Conservation (phyloP, 2,888 invertebrate genomes). For the Craniophora ligustri region DNA sequence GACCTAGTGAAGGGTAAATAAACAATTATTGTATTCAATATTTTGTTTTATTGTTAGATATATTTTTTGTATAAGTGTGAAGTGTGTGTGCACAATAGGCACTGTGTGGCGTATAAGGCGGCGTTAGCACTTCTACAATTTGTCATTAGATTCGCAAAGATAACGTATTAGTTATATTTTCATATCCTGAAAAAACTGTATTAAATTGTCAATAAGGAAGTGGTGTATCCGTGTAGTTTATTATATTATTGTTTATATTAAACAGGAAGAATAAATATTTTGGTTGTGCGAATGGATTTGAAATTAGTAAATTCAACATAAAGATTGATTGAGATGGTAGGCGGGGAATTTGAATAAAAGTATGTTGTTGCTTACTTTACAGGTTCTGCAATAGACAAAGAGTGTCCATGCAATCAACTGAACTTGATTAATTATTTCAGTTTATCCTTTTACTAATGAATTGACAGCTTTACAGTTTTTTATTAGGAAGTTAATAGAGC, state of each 20-base stretch:
- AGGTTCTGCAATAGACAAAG: not conserved
- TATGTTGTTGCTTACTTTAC: no score
- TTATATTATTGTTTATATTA: not conserved
- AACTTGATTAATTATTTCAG: not conserved
- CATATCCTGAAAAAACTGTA: conserved; percentile 2
- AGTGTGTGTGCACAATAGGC: conserved; percentile 42
- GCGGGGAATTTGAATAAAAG: no score
- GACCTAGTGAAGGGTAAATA: conserved; percentile 45
- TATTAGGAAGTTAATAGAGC: not conserved
- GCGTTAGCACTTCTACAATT: conserved; percentile 23
- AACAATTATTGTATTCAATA: conserved; percentile 62
- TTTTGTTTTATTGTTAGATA: conserved; percentile 64
- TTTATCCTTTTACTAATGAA: not conserved
- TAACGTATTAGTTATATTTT: conserved; percentile 4
- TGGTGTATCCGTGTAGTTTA: not conserved
- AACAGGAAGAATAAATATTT: not conserved
- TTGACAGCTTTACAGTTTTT: no score
- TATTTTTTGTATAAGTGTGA: conserved; percentile 55
- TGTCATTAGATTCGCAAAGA: conserved; percentile 3
- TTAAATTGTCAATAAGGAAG: conserved; percentile 4
- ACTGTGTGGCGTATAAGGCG: conserved; percentile 29
- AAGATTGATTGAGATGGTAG: not conserved
- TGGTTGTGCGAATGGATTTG: not conserved
- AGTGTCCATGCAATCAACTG: not conserved
- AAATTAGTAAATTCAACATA: not conserved